Base-by-base conservation (phyloP, 2,113 vertebrate genomes). In the Pelecanus crispus region DNA sequence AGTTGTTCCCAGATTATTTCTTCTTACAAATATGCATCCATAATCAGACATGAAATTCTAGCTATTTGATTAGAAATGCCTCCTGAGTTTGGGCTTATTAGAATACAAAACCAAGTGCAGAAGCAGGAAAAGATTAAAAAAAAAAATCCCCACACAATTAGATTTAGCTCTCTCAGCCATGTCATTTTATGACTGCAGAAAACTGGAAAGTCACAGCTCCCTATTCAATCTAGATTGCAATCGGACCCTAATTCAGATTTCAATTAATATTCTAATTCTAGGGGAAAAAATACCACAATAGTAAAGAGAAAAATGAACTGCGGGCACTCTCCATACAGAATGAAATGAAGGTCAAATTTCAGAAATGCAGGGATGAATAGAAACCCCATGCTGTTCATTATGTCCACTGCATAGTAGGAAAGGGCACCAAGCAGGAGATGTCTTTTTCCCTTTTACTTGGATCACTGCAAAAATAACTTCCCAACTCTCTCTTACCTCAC, bases 231-330 rank as follows among this genome's bases (percentile, higher is more conserved):
- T 96, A 96, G 92, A 97, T 96, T 97, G 93, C 91, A 96, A 95
- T 98, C 90, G 97, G 61, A 90, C 94, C 97, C 86, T 97, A 96
- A 97, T 95, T 97, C 80, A 91, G 86, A 95, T 93, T 96, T 97
- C 72, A 97, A 97, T 97, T 97, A 97, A 95, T 95, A 94, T 65
- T 66, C 67, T 95, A 88, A 97, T 96, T 96, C 93, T 86, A 67
- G 94, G 13, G 1, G 0, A 12, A 80, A 88, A 87, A 96, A 92
- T 25, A 24, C 36, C 70, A 87, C 81, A 79, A 42, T 63, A 82
- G n/a, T 47, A 77, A 94, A 86, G 61, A 82, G 70, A 95, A 96
- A 88, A 81, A 86, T 52, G 32, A 92, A 10, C 56, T 59, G 28
- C 1, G 1, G 24, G 26, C 40, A 49, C 20, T 70, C 38, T 66